phyloP scores from a whole-genome alignment of 2,113 vertebrate genomes.

The Macrotis lagotis region DNA sequence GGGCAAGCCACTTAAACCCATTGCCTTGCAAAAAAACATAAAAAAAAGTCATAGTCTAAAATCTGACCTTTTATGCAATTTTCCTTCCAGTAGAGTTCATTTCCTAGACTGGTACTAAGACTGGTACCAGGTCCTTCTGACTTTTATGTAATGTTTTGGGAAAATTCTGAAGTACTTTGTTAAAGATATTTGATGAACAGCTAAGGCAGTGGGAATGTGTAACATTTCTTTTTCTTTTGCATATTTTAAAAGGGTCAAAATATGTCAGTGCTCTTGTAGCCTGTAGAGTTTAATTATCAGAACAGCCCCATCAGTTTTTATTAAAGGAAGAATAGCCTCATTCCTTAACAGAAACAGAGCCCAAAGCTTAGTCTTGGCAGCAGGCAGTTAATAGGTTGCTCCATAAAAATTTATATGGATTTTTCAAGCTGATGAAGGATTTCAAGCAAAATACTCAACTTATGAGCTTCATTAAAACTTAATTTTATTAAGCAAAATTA shows the following conservation, averaged over 20 bases:
- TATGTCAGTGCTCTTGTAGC: constrained; percentile 60
- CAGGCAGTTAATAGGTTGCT: constrained; percentile 63
- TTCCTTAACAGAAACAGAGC: constrained; percentile 69
- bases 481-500: constrained; percentile 23
- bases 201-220: background rate
- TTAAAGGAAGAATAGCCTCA: constrained; percentile 69
- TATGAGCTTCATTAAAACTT: constrained; percentile 8
- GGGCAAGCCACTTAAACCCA: too few species aligned
- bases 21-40: too few species aligned
- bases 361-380: constrained; percentile 41
- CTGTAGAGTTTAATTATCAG: constrained; percentile 74
- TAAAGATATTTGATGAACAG: constrained; percentile 56
- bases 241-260: constrained; percentile 71
- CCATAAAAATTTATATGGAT: constrained; percentile 67
- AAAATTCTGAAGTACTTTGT: constrained; percentile 33
- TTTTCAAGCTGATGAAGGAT: constrained; percentile 53
- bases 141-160: constrained; percentile 42
- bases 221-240: constrained; percentile 44
- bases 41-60: background rate
- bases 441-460: constrained; percentile 46
- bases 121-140: background rate
- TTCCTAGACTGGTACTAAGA: background rate
- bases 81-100: background rate
- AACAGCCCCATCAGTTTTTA: constrained; percentile 53
- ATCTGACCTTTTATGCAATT: background rate